Base-by-base conservation (phyloP, 2,797 vertebrate genomes). In the Ctenopoma kingsleyae region DNA sequence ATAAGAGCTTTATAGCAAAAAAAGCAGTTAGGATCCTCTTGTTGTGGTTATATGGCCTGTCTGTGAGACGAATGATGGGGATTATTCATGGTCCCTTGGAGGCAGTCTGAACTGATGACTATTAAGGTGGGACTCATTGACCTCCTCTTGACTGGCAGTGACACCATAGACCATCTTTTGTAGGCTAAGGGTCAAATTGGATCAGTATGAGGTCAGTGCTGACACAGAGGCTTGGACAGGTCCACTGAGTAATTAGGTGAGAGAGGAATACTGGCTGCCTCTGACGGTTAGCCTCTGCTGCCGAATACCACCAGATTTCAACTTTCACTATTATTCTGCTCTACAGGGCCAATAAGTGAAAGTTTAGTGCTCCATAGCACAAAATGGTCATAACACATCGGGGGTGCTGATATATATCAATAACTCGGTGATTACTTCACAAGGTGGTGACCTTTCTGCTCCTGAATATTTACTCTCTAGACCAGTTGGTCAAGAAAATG, bases 201-300 rank as follows among this genome's bases (percentile, higher is more conserved):
- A 87, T 87, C 82, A 85, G 56, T 65, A 57, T 71, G 75, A 70
- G 78, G 86, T 86, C 75, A 82, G 38, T 27, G 76, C 87, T 82
- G 84, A 86, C 84, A 81, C 25, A 6, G 53, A 78, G 55, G 44
- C 73, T 60, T 36, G 56, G 75, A 86, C 79, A 82, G 76, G 46
- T 90, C 70, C 75, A 71, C 74, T 59, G 79, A 85, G 85, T 87
- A 89, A 90, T 91, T 89, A 86, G 68, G 67, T 72, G 52, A 64
- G 70, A 51, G 69, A 78, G 30, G 50, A 70, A 67, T 68, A 47
- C 27, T 0, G 30, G 41, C 70, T 58, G 67, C 50, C 43, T 71
- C 48, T 2, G 23, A 43, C 30, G 19, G 73, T 73, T 58, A 57
- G 51, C 62, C 25, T 77, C 74, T 47, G 32, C 58, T 2, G 10